Conservation (phyloP, 2,113 vertebrate species). For the Spheniscus mendiculus region DNA sequence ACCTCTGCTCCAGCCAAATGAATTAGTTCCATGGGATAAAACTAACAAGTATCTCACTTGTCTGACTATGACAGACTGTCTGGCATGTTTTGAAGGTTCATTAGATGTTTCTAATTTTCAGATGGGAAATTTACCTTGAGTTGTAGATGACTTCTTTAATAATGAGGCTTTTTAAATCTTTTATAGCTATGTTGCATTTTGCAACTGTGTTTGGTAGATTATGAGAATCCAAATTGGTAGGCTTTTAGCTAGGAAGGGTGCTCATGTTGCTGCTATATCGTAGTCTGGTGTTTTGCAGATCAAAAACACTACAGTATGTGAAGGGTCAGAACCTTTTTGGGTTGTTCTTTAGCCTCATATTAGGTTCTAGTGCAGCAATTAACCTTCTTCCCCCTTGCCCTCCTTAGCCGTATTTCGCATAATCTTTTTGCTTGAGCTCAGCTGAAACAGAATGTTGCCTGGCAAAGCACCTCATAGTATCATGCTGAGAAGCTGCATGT, state of each 20-base stretch:
- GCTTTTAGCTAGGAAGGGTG: not conserved
- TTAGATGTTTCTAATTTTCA: not conserved
- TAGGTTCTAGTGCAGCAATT: not conserved
- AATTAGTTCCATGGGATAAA: not conserved
- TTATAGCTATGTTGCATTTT: fast-evolving
- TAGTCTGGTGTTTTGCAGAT: not conserved
- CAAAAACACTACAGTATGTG: not conserved
- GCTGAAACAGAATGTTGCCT: not conserved
- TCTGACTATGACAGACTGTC: not conserved
- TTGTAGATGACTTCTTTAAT: not conserved
- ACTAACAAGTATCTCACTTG: not conserved
- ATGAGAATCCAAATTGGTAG: not conserved
- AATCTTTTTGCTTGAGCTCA: not conserved
- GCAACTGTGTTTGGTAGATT: not conserved
- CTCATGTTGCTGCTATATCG: not conserved
- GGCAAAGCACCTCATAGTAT: not conserved
- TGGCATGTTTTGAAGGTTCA: not conserved
- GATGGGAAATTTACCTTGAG: not conserved
- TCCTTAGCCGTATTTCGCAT: not conserved
- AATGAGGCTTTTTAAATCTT: not conserved
- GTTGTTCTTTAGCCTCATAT: not conserved
- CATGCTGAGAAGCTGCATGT: not conserved
- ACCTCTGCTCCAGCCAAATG: not conserved
- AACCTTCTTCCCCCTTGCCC: not conserved
- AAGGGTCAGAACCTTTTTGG: not conserved